Base-by-base conservation (phyloP, 2,113 vertebrate species). In the Perca schrenkii region DNA sequence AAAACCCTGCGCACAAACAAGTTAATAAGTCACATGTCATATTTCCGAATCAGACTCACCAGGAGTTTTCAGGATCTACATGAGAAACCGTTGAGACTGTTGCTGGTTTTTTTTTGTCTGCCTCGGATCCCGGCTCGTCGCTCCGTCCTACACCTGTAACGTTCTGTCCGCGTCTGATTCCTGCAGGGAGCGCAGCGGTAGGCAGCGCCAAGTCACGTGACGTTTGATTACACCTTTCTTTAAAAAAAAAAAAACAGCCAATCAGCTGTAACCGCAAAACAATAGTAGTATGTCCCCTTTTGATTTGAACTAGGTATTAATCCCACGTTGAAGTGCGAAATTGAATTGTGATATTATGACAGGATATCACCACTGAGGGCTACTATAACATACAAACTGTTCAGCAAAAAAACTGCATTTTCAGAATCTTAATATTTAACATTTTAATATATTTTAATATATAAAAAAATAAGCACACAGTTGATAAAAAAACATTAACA, bases 81-180 rank as follows among this genome's bases (percentile, higher is more conserved):
- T 21, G 1, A 25, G 43, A 34, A 13, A 34, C 25, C 31, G 58
- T 1, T 22, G 43, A 12, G 16, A 25, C 5, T 0, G 46, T 16
- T 28, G 22, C n/a, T 34, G 69, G 25, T 28, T 28, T 28, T 25
- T 25, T 19, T 56, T 0, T 49, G 4, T 40, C 53, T 8, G 1
- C 52, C n/a, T 40, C 0, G 25, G 58, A 34, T 28, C 75, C 64
- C 64, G 34, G 15, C 71, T 77, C 56, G 3, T 13, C 25, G 25
- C 47, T 14, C 21, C 6, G 19, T 19, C 82, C 72, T 89, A 82
- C 91, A 93, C 88, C 91, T 93, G 92, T 89, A 82, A 80, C 77
- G 79, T 13, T 68, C 79, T 34, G 49, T 78, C 53, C 67, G 0
- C 85, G 21, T 74, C 56, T 76, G n/a, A 84, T 2, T 86, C 91